Evolutionary conservation across 2,888 invertebrate genomes (phyloP), one percentile per base, ranked within the genome.

Genomic region (Muschampia plurimacula): DNA sequence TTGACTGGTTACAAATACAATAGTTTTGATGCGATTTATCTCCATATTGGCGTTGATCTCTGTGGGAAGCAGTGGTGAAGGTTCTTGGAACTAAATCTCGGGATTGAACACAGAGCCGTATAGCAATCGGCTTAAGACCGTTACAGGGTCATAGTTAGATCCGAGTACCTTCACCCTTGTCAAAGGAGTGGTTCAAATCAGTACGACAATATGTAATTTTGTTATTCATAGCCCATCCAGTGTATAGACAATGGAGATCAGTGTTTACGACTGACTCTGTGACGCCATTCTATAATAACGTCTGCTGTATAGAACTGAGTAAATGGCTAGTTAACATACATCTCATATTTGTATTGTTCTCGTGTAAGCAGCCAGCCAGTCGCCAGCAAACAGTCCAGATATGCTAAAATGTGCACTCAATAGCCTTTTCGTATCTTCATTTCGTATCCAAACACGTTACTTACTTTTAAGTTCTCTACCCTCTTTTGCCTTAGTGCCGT

Each of bases 251-350:
- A 15, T 15, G 52, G 52, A 44, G 15, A 52, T 52, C 52, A 52
- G 15, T 52, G 15, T 72, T 72, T 67, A 63, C 55, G 22, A 22
- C 22, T 22, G 55, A 62, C 55, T 55, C 55, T 32, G 44, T 44
- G 72, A 62, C 72, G 72, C 72, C 72, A 9, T 62, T 55, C 62
- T 52, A 44, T 67, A 67, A 60, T 55, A 72, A 39, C 36, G 67
- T 67, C 72, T 72, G 62, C 67, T 72, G 60, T 52, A 52, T 72
- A 71, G 65, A 71, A 71, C 60, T 71, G 60, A 71, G 71, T 66
- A 66, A 72, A 66, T 66, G 66, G 65, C 65, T 36, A 59, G 65
- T 66, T 71, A 65, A 66, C 65, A 71, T 71, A 67, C 15, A 65
- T 70, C 46, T 66, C 67, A 72, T 66, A 66, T 66, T 67, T 72